Base-by-base conservation (phyloP, 2,888 invertebrate species). In the Lepeophtheirus nordmannii region DNA sequence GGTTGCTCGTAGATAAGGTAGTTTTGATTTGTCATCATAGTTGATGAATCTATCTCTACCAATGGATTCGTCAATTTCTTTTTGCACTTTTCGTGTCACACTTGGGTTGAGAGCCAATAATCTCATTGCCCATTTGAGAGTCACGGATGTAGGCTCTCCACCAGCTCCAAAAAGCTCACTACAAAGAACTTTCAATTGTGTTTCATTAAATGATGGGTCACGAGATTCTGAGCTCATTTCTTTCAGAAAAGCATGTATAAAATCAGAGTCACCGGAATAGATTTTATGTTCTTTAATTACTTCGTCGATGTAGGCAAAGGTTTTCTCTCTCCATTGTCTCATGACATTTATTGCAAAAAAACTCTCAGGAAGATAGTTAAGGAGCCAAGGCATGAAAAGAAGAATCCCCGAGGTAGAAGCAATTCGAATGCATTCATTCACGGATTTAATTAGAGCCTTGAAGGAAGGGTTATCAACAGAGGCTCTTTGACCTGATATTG, bases 191-290 rank as follows among this genome's bases (percentile, higher is more conserved):
- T n/a, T n/a, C 8, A 46, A 17, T 17, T 46, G 53, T 17, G 10
- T 41, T 14, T 41, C 14, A n/a, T 30, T 30, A 30, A 30, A 5
- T 46, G 53, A 46, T n/a, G 53, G 8, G 2, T 17, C 8, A 14
- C 14, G 11, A 10, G 10, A 11, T 41, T 14, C 11, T 11, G 14
- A 14, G 14, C 62, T 46, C 67, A 67, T 68, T 23, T 68, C 62
- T 12, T 66, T 56, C 9, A 70, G 69, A 61, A 68, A 70, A 8
- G 70, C 69, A 30, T 70, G 68, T 41, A 70, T 60, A 63, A 69
- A 62, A 56, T 69, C 69, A 12, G 65, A 39, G n/a, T 69, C 67
- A 23, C 59, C 12, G 8, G 5, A 14, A 22, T 59, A 41, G 11
- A 56, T 60, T 10, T 66, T 56, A 38, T 69, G 68, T 17, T 69